Percentiles rank a stretch among this genome's conserved stretches.
phyloP scores from a whole-genome alignment of 1,140 invertebrate species.

The Atopsyche davidsoni region DNA sequence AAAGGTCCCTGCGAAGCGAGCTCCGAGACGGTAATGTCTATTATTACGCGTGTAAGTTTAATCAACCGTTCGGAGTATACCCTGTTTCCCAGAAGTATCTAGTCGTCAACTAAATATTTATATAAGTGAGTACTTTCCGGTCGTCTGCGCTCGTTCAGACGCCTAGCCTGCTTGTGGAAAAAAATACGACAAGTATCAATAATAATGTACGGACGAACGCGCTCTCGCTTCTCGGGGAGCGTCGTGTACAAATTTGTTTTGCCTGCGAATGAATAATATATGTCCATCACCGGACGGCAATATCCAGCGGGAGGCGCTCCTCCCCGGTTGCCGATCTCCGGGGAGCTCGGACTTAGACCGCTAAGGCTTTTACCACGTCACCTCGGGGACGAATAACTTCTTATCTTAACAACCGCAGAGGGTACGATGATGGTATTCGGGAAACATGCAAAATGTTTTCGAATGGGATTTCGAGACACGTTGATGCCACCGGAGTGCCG shows the following conservation, averaged over 20 bases:
- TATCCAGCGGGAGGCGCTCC: not conserved
- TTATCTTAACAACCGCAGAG: conserved; percentile 32
- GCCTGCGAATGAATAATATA: conserved; percentile 26
- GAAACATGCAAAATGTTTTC: conserved; percentile 31
- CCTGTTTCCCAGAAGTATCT: too few species aligned
- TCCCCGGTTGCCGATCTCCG: conserved; percentile 5
- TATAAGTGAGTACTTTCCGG: too few species aligned
- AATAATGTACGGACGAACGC: not conserved
- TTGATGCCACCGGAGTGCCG: conserved; percentile 5
- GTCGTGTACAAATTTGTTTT: too few species aligned
- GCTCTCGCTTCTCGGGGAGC: not conserved
- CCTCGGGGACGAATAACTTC: conserved; percentile 31
- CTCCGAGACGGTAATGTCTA: too few species aligned
- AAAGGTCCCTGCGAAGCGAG: too few species aligned
- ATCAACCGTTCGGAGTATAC: too few species aligned
- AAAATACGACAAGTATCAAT: not conserved
- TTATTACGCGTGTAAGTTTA: too few species aligned
- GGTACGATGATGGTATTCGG: conserved; percentile 29
- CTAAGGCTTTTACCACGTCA: conserved; percentile 27
- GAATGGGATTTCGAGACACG: conserved; percentile 27
- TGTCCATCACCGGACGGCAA: conserved; percentile 9
- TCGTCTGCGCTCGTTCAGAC: too few species aligned
- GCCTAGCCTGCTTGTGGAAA: not conserved
- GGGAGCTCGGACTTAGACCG: conserved; percentile 23
- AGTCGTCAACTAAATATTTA: too few species aligned